These are phyloP conservation scores for Mionectes macconnelli DNA, from an alignment of 2,113 vertebrate genomes.

Conservation along the genomic window DNA sequence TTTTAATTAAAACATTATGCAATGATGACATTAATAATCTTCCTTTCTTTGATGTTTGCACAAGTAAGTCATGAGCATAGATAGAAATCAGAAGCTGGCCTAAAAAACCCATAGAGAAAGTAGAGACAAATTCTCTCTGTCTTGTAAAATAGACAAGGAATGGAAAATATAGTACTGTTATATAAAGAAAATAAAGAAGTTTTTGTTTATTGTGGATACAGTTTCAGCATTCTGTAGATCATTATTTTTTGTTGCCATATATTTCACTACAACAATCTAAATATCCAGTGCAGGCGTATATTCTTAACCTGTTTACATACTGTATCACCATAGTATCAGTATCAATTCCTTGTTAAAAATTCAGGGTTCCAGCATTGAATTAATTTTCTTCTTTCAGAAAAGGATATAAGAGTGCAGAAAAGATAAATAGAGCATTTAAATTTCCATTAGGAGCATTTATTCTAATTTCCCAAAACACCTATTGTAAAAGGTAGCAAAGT, in stretches of 20 bases:
- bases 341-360: background rate
- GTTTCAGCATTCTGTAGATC: background rate
- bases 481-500: background rate
- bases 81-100: background rate
- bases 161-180: background rate
- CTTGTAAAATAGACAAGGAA: background rate
- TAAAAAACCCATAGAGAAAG: background rate
- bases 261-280: background rate
- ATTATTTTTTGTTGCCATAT: background rate
- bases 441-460: background rate
- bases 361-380: background rate
- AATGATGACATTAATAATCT: background rate
- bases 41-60: background rate
- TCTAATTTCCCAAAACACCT: constrained; percentile 5
- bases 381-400: background rate
- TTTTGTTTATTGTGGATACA: background rate
- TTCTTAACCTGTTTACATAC: background rate
- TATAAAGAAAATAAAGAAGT: background rate
- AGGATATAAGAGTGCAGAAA: background rate
- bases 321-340: background rate
- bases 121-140: background rate
- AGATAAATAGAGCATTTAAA: background rate
- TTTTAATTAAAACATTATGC: background rate
- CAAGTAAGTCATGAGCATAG: background rate
- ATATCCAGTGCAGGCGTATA: background rate